Conservation (phyloP, 2,797 vertebrate species). For the Eulemur albifrons region DNA sequence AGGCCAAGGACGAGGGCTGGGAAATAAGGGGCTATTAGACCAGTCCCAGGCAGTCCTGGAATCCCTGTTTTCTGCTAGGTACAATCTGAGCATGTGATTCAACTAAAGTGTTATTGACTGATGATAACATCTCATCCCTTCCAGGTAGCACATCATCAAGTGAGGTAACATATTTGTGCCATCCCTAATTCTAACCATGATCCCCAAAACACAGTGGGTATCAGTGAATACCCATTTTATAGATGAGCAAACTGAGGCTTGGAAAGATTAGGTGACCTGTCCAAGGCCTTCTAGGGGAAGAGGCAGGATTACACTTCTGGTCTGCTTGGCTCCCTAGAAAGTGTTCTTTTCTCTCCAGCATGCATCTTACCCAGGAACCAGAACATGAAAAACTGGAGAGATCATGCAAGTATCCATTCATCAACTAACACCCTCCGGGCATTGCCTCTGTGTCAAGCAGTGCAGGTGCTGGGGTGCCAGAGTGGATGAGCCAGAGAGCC, state of each 20-base stretch:
- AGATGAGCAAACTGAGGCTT: background rate
- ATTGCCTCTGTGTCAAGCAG: background rate
- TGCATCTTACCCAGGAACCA: background rate
- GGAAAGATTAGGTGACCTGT: background rate
- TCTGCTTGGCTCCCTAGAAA: background rate
- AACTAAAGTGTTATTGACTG: background rate
- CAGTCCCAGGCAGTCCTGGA: background rate
- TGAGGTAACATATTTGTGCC: background rate
- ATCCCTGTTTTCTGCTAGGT: background rate
- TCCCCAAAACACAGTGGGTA: background rate
- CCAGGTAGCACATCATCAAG: background rate
- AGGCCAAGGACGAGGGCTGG: background rate
- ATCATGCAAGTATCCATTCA: background rate
- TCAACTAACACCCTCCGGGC: background rate
- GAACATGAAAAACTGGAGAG: background rate
- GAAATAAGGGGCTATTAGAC: background rate
- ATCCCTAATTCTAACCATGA: background rate
- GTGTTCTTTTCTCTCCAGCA: background rate
- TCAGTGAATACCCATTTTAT: background rate
- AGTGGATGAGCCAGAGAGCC: background rate
- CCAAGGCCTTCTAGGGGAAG: background rate
- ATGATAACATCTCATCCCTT: background rate
- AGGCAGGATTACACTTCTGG: background rate
- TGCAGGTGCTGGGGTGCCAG: background rate
- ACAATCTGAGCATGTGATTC: background rate